Base-by-base conservation (phyloP, 2,113 vertebrate genomes). In the Lipotes vexillifer region DNA sequence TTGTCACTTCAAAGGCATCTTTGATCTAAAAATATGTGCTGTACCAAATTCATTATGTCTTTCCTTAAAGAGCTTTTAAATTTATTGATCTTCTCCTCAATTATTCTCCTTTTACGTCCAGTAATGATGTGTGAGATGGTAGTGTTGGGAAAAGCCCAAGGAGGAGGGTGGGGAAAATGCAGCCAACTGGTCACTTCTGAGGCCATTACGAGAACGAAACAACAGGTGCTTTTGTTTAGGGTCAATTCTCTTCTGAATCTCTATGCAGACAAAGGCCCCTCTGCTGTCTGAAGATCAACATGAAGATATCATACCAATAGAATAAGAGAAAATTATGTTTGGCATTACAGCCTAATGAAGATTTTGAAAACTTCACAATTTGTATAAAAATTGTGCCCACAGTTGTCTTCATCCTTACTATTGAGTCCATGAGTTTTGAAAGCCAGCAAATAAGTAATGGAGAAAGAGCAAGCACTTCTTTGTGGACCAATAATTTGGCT, bases 1-100 rank as follows among this genome's bases (percentile, higher is more conserved):
- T 98, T 99, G 98, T 98, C 98, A 99, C 98, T 99, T 99, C 98
- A 99, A 99, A 99, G 98, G 97, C 98, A 98, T 98, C 98, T 99
- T 99, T 99, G 98, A 99, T 99, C 98, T 99, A 98, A 98, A 99
- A 99, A 99, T 99, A 99, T 99, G 98, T 98, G 98, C 98, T 98
- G 98, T 98, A 99, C 99, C 98, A 98, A 99, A 99, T 99, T 98
- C 98, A 98, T 98, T 99, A 98, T 98, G 98, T 98, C 98, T 97
- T 96, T 89, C 96, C 98, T 98, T 92, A 52, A 98, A 94, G 97
- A 98, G 97, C 97, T 97, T 98, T 98, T 97, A 52, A 98, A 98
- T 99, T 98, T 99, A 98, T 99, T 98, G 98, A 98, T 98, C 98
- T 98, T 88, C 97, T 93, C 93, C 95, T 97, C 97, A 98, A 88